Evolutionary conservation across 2,113 vertebrate species (phyloP).

Genomic region (Sceloporus tristichus): DNA sequence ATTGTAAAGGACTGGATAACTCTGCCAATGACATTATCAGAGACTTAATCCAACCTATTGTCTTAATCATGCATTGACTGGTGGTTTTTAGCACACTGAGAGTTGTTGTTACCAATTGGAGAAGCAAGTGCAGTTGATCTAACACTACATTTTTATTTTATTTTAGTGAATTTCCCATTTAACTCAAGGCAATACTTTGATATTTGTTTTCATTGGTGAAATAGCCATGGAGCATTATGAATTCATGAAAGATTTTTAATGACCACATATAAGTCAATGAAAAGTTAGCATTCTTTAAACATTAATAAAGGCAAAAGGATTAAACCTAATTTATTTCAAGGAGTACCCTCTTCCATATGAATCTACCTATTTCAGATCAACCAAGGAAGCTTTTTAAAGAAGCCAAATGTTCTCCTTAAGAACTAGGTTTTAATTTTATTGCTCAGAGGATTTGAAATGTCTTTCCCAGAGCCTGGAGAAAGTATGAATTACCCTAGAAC

Average conservation of each 20-base stretch:
- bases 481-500: too few relatives aligned
- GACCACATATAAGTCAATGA: background rate
- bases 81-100: conserved; percentile 43
- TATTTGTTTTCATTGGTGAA: too few relatives aligned
- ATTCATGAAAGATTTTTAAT: background rate
- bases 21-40: background rate
- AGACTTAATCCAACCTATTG: conserved; percentile 31
- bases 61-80: conserved; percentile 47
- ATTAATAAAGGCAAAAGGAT: background rate
- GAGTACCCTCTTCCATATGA: background rate
- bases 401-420: background rate
- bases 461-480: too few relatives aligned
- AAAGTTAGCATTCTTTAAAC: background rate
- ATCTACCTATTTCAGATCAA: background rate
- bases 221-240: background rate
- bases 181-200: too few relatives aligned
- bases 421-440: background rate
- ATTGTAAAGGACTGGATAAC: background rate
- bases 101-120: conserved; percentile 33
- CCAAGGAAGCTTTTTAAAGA: background rate
- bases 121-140: conserved; percentile 38
- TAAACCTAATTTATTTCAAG: too few relatives aligned
- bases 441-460: too few relatives aligned
- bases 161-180: conserved; percentile 10
- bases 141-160: conserved; percentile 38